These are phyloP conservation scores for Halcyon leucocephala DNA, from an alignment of 2,797 vertebrate species.

Conservation along the genomic window DNA sequence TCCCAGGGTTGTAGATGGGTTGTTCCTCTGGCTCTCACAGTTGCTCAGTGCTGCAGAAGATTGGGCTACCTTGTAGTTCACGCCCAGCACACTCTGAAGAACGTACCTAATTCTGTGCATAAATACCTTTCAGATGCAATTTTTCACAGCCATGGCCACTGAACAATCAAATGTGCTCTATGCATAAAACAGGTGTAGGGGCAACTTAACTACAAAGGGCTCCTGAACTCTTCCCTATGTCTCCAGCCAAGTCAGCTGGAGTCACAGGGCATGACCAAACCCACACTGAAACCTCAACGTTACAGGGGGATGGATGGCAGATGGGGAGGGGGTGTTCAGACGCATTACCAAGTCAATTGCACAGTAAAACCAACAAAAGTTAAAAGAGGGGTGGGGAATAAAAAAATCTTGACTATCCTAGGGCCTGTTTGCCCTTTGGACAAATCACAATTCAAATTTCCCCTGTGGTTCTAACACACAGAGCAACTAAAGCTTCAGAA, in stretches of 20 bases:
- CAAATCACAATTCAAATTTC: not conserved
- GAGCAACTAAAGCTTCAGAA: not conserved
- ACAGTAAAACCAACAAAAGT: not conserved
- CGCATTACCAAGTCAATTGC: not conserved
- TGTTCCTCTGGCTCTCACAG: not conserved
- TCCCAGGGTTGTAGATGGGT: accelerated
- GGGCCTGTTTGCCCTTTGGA: not conserved
- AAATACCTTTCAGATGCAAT: not conserved
- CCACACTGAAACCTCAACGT: not conserved
- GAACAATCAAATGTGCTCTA: not conserved
- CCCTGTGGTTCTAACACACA: not conserved
- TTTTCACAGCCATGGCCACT: not conserved
- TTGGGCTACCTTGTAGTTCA: not conserved
- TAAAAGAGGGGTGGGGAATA: not conserved
- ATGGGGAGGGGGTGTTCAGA: not conserved
- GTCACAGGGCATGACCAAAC: not conserved
- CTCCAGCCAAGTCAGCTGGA: not conserved
- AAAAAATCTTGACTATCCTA: not conserved
- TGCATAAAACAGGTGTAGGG: not conserved
- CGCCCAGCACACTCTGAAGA: not conserved
- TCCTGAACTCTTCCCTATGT: not conserved
- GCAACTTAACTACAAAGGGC: not conserved
- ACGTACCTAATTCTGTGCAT: not conserved
- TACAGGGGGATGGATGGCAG: not conserved
- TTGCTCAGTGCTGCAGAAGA: not conserved